A percentile compares a stretch with the other conserved stretches of the same genome.
These are phyloP conservation scores for Pangasianodon hypophthalmus DNA, from an alignment of 2,113 vertebrate genomes.

Conservation along the genomic window DNA sequence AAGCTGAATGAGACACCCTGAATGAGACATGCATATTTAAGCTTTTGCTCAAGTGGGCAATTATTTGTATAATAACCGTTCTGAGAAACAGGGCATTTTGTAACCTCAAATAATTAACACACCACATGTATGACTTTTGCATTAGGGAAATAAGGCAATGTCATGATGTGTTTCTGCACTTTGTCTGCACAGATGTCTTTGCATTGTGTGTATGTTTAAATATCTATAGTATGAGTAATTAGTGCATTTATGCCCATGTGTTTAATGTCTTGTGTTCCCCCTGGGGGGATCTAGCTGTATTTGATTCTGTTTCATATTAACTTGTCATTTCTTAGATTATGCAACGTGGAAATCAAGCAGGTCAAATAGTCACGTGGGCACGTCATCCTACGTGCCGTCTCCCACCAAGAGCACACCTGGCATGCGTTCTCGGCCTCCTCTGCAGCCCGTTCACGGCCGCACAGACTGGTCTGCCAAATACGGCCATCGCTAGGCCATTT, in stretches of 20 bases:
- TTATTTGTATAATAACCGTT: neutral
- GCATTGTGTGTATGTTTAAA: neutral
- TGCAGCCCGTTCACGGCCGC: conserved; percentile 86
- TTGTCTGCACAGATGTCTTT: neutral
- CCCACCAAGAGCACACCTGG: conserved; percentile 79
- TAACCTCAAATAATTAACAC: too few species aligned
- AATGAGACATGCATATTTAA: too few species aligned
- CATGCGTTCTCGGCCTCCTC: conserved; percentile 70
- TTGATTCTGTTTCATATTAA: neutral
- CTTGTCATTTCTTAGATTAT: conserved; percentile 76
- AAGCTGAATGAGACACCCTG: neutral
- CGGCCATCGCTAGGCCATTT: conserved; percentile 77
- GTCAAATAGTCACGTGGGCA: conserved; percentile 73
- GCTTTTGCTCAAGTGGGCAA: neutral
- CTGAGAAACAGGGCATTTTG: too few species aligned
- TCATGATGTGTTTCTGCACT: neutral
- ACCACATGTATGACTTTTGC: too few species aligned
- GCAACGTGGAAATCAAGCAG: conserved; percentile 81
- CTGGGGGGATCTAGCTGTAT: neutral
- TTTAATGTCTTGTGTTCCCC: conserved; percentile 20
- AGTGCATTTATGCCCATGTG: neutral
- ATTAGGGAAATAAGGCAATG: neutral
- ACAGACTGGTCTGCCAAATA: conserved; percentile 96
- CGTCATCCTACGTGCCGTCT: conserved; percentile 69
- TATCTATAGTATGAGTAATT: neutral